Evolutionary conservation across 2,797 vertebrate species (phyloP), one percentile per base, ranked within the genome.

Genomic region (Oophaga sylvatica): DNA sequence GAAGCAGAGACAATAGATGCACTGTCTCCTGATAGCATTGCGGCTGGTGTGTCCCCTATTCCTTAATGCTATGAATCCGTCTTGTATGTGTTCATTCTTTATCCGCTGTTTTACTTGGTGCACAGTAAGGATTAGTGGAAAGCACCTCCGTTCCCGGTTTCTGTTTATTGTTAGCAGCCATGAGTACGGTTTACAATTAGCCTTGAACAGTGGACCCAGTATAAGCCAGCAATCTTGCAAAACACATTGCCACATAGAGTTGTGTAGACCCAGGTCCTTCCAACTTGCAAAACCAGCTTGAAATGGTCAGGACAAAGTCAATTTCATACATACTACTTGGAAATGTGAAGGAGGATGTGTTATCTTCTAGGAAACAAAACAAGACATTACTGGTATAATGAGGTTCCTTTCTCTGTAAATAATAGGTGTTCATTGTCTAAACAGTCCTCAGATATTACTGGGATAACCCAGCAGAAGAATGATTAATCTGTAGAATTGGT

Each of bases 341-440:
- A 87, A 87, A 73, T 10, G 79, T n/a, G 16, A 20, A 56, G 22
- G 57, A 75, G 16, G 11, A 63, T 71, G 45, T 83, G 48, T 59
- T 57, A 17, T n/a, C 76, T 87, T 87, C 86, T 76, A 82, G 56
- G 80, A 87, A 87, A 5, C 77, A 8, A n/a, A 56, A 45, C 11
- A 73, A 26, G 48, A 15, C 31, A 60, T 29, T 80, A 31, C 7
- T 16, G 15, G 63, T 41, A 81, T 81, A 65, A 73, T 12, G 2
- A 83, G 26, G 57, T 19, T 26, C 8, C 19, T 67, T 80, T 16
- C 15, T 65, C 57, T 53, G 22, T 73, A 82, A 65, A 76, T 87
- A 56, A 77, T 83, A 83, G 71, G 56, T 82, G 60, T 56, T 26
- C 35, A 57, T 75, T 87, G 10, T 65, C 11, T 82, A 87, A 77